phyloP scores from a whole-genome alignment of 2,113 vertebrate genomes.

The Helogale parvula region DNA sequence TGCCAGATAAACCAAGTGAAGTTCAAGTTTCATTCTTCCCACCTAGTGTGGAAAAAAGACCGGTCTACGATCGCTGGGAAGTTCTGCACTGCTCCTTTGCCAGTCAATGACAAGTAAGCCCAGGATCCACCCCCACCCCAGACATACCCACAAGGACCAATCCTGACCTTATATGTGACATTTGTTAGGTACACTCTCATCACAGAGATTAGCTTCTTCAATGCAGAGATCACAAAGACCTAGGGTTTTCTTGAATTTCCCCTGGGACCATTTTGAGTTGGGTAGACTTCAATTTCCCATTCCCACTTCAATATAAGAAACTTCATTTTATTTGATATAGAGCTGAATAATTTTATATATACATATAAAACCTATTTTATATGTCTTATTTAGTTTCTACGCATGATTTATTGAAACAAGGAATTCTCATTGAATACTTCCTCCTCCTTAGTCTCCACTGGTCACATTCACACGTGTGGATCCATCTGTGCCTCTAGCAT shows the following conservation, averaged over 20 bases:
- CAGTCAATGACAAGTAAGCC: slow-evolving; percentile 82
- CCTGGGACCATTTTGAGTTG: not conserved
- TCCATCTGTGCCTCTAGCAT: not conserved
- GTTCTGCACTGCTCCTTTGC: slow-evolving; percentile 82
- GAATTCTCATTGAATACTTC: not conserved
- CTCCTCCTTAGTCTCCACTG: not conserved
- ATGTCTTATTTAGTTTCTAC: not conserved
- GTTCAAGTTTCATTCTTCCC: slow-evolving; percentile 76
- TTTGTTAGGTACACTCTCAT: not conserved
- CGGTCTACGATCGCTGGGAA: slow-evolving; percentile 64
- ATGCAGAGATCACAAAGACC: not conserved
- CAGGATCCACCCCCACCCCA: not conserved
- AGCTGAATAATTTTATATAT: not conserved
- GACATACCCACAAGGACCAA: not conserved
- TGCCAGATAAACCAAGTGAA: slow-evolving; percentile 79
- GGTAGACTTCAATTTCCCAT: not conserved
- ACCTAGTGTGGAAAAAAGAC: slow-evolving; percentile 76
- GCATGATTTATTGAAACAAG: not conserved
- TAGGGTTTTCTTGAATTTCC: not conserved
- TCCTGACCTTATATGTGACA: not conserved
- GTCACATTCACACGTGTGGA: not conserved
- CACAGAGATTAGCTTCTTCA: not conserved
- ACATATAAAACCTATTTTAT: not conserved
- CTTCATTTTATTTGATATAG: not conserved
- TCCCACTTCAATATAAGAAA: not conserved